Conservation (phyloP, 2,888 invertebrate genomes). For the Oscheius onirici region DNA sequence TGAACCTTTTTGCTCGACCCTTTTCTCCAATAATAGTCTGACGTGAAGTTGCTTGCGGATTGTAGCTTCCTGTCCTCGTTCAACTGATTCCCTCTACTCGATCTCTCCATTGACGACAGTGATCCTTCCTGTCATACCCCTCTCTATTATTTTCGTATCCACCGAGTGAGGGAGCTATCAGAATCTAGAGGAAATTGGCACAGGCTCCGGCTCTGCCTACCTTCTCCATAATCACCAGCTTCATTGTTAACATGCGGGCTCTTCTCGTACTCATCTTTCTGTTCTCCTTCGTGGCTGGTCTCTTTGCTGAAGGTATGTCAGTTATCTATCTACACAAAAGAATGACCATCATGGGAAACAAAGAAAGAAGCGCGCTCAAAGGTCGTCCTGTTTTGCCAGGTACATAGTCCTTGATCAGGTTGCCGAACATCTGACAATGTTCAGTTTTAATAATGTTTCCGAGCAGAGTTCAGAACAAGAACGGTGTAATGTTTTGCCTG, state of each 20-base stretch:
- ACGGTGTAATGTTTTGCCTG: background rate
- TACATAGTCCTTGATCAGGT: conserved; percentile 12
- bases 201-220: conserved; percentile 11
- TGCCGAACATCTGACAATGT: conserved; percentile 3
- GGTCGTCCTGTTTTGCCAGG: background rate
- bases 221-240: background rate
- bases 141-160: conserved; percentile 20
- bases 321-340: background rate
- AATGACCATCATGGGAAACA: background rate
- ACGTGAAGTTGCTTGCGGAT: too few relatives aligned
- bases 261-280: conserved; percentile 11
- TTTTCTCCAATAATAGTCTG: too few relatives aligned
- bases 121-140: conserved; percentile 13
- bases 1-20: too few relatives aligned
- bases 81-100: background rate
- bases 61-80: too few relatives aligned
- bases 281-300: background rate
- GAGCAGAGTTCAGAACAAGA: background rate
- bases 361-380: background rate
- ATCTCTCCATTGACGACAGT: conserved; percentile 16
- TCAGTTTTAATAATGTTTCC: background rate
- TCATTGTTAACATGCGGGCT: conserved; percentile 28
- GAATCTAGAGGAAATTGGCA: conserved; percentile 17
- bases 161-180: background rate
- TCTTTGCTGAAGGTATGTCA: conserved; percentile 7